Evolutionary conservation across 2,113 vertebrate genomes (phyloP).

Genomic region (Centropus unirufus): DNA sequence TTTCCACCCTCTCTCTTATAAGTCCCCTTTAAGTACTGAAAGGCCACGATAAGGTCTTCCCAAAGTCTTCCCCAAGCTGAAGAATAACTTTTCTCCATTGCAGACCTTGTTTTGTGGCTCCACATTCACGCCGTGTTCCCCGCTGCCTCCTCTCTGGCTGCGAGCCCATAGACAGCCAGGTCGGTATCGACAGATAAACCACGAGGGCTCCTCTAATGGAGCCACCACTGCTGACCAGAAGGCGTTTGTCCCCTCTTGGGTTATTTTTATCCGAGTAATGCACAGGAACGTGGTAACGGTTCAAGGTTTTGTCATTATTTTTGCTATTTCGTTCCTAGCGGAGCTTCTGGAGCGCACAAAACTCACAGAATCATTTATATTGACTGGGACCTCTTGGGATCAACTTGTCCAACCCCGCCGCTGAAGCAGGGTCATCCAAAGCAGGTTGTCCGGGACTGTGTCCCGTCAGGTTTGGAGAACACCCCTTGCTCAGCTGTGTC

Average conservation of each 20-base stretch:
- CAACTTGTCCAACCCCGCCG: rapidly evolving
- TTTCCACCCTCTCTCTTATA: no score
- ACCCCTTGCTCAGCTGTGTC: no score
- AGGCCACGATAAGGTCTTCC: no score
- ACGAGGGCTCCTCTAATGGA: neutral
- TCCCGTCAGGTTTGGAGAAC: neutral
- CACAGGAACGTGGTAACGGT: neutral
- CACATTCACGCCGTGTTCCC: rapidly evolving
- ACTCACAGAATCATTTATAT: neutral
- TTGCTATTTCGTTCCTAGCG: neutral
- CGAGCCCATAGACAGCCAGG: neutral
- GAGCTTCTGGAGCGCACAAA: neutral
- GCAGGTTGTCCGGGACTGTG: neutral
- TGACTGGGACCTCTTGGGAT: neutral
- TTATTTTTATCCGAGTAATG: neutral
- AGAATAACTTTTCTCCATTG: neutral
- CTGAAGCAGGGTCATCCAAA: neutral
- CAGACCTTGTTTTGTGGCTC: neutral
- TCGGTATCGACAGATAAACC: neutral
- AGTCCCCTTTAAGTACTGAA: no score
- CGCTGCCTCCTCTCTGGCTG: neutral
- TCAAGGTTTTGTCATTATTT: neutral
- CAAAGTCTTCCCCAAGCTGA: neutral
- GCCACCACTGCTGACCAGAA: neutral
- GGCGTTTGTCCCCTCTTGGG: neutral